Evolutionary conservation across 2,113 vertebrate species (phyloP), one percentile per base, ranked within the genome.

Genomic region (Lepisosteus oculatus): DNA sequence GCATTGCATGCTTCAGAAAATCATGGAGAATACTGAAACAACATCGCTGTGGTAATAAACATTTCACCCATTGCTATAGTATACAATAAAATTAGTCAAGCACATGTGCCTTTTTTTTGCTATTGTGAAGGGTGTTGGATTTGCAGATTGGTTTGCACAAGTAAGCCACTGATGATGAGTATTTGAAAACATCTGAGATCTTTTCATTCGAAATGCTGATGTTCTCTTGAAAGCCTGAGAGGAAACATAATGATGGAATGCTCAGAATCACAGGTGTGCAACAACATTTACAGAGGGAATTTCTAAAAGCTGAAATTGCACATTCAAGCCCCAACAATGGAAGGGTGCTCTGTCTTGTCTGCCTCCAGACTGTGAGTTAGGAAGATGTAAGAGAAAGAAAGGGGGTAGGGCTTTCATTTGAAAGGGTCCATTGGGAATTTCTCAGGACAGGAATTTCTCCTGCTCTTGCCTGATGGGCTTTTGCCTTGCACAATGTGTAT

Each of bases 261-360:
- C 42, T 66, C 64, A 66, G 64, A 43, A 51, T 51, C 3, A 43
- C 3, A 43, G 62, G 41, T 43, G 62, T 65, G 62, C 41, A 43
- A 65, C 8, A 43, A 43, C 41, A 65, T 43, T 65, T 65, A 65
- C 29, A 29, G 62, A 3, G 62, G 62, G 62, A 43, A 44, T 66
- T 45, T 66, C 43, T 66, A 68, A 76, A 62, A 57, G 59, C 69
- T 63, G 74, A 72, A 55, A 43, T 68, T 15, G 74, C 70, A 55
- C 70, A 65, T 56, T 41, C 14, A 65, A 56, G 54, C 47, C 59
- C 68, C 72, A 43, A 11, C 43, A 66, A n/a, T 56, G 15, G 14
- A 43, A 14, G 8, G 43, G 9, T 11, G 68, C 54, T 68, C 42
- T 12, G 57, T 51, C 47, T 51, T 29, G 29, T 29, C 29, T 29